Evolutionary conservation across 1,140 invertebrate genomes (phyloP).

Genomic region (Oreohelix idahoensis): DNA sequence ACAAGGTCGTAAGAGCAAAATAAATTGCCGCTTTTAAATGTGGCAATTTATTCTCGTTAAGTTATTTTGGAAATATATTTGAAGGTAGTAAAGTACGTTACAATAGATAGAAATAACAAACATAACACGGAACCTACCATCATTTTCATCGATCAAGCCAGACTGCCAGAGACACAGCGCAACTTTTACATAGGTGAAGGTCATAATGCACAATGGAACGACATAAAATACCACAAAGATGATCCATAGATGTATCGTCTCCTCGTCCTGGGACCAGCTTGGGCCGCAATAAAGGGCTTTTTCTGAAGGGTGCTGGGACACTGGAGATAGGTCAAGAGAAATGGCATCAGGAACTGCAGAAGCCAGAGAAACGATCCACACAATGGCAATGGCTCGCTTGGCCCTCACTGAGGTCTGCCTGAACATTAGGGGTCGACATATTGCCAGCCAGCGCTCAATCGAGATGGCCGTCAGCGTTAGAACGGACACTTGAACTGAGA

Average conservation of each 20-base stretch:
- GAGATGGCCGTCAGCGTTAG: conserved; percentile 92
- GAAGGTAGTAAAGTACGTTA: too few species aligned
- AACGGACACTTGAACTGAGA: conserved; percentile 90
- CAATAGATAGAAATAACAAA: background rate
- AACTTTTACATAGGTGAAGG: conserved; percentile 87
- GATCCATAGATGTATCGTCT: conserved; percentile 79
- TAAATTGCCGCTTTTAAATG: too few species aligned
- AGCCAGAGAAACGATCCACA: conserved; percentile 79
- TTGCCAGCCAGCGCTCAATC: conserved; percentile 92
- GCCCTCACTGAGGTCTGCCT: conserved; percentile 80
- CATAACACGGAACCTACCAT: conserved; percentile 30
- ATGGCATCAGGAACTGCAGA: conserved; percentile 42
- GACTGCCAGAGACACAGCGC: conserved; percentile 84
- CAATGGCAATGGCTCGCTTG: conserved; percentile 81
- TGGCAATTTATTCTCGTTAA: too few species aligned
- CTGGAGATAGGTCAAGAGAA: conserved; percentile 23
- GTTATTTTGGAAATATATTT: too few species aligned
- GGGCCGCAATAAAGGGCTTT: conserved; percentile 40
- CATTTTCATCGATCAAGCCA: conserved; percentile 34
- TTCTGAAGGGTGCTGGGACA: background rate
- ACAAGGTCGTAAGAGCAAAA: too few species aligned
- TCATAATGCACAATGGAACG: conserved; percentile 87
- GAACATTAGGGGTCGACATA: conserved; percentile 90
- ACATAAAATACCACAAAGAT: conserved; percentile 83
- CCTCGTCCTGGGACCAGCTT: conserved; percentile 40